These are phyloP conservation scores for Adelphocoris suturalis DNA, from an alignment of 2,888 invertebrate species.

Conservation along the genomic window DNA sequence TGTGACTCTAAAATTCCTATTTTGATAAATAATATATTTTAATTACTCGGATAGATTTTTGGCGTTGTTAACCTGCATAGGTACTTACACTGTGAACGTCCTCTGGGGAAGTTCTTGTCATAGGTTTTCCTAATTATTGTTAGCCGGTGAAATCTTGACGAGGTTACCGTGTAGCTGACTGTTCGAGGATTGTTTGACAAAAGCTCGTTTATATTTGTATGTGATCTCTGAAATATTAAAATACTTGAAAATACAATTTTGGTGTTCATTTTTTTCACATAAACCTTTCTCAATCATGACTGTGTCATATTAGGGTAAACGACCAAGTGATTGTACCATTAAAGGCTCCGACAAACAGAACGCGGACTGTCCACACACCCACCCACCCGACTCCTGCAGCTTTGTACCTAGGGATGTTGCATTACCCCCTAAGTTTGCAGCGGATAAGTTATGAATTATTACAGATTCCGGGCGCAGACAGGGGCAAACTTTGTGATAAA, in stretches of 20 bases:
- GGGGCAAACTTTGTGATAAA: no score
- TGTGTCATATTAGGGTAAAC: not conserved
- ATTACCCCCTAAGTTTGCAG: no score
- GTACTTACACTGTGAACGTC: not conserved
- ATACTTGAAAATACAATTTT: not conserved
- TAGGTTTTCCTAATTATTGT: not conserved
- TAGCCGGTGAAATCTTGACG: not conserved
- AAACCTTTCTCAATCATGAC: not conserved
- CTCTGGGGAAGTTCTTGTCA: not conserved
- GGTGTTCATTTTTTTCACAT: not conserved
- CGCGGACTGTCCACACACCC: no score
- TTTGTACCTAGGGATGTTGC: no score
- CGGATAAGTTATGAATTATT: no score
- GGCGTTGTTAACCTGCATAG: not conserved
- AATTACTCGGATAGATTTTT: constrained; percentile 35
- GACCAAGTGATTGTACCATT: not conserved
- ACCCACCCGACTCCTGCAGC: no score
- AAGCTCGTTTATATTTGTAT: constrained; percentile 39
- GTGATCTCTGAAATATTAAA: constrained; percentile 31
- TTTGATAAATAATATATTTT: not conserved
- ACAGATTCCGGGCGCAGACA: no score
- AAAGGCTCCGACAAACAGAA: no score
- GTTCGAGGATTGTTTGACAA: constrained; percentile 8
- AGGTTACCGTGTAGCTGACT: not conserved
- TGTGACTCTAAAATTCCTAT: constrained; percentile 6